phyloP scores from a whole-genome alignment of 2,797 vertebrate species.

The Cossypha polioptera region DNA sequence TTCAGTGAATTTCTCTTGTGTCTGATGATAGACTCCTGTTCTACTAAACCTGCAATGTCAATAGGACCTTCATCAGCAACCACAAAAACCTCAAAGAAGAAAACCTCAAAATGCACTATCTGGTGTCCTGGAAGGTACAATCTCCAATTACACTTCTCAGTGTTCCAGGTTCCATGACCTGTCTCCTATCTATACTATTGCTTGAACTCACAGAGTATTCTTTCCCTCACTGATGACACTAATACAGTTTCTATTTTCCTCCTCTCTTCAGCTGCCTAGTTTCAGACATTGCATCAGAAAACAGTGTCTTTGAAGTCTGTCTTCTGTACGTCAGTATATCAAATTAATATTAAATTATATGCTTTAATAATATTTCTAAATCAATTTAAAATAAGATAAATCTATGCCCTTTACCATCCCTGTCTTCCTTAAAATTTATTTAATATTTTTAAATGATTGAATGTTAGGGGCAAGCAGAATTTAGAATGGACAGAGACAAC shows the following conservation, averaged over 20 bases:
- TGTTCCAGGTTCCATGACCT: neutral
- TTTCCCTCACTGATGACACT: neutral
- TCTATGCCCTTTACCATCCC: fast-evolving
- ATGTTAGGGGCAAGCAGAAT: neutral
- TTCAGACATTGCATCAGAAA: neutral
- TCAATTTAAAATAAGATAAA: neutral
- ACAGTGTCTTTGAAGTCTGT: neutral
- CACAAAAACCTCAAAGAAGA: neutral
- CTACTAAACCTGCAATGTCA: neutral
- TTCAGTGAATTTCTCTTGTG: neutral
- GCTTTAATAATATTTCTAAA: neutral
- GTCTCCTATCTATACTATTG: fast-evolving
- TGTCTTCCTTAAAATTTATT: neutral
- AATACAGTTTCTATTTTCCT: neutral
- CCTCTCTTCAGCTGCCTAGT: neutral
- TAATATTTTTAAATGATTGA: neutral
- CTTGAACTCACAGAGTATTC: neutral
- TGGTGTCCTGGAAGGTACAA: neutral
- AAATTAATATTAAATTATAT: neutral
- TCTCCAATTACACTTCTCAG: neutral
- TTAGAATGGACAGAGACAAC: neutral
- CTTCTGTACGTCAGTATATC: neutral
- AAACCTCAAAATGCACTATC: neutral
- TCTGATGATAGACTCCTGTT: neutral
- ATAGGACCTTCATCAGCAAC: neutral